phyloP scores from a whole-genome alignment of 2,113 vertebrate genomes.

The Odontesthes bonariensis region DNA sequence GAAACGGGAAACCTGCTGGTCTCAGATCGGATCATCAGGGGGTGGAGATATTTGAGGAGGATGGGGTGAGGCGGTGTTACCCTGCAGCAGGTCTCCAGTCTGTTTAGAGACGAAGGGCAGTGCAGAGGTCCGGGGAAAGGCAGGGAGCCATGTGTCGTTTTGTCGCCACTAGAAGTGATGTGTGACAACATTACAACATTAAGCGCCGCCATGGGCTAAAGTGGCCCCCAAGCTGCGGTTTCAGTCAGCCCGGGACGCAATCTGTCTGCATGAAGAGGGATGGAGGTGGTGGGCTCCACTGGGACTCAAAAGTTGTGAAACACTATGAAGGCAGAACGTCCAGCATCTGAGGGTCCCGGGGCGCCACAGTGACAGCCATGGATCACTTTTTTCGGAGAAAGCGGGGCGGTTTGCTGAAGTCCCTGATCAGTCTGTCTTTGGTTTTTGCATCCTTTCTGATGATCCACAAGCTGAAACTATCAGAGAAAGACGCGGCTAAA shows the following conservation, averaged over 20 bases:
- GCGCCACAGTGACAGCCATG: constrained; percentile 70
- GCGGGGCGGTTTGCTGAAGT: constrained; percentile 78
- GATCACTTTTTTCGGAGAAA: constrained; percentile 78
- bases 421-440: constrained; percentile 80
- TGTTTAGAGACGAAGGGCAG: not conserved
- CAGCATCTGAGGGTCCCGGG: constrained; percentile 32
- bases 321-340: constrained; percentile 48
- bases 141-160: not conserved
- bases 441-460: constrained; percentile 82
- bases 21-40: constrained; percentile 39
- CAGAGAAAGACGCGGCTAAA: constrained; percentile 72
- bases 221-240: constrained; percentile 13
- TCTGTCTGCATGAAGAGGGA: constrained; percentile 13
- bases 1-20: constrained; percentile 38
- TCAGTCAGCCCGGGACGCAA: not conserved
- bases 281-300: constrained; percentile 2
- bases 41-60: constrained; percentile 45
- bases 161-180: not conserved
- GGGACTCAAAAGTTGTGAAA: constrained; percentile 18
- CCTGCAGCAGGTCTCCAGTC: constrained; percentile 23
- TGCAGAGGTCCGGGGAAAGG: not conserved
- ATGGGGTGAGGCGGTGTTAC: not conserved
- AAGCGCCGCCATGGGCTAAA: constrained; percentile 24
- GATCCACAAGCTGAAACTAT: constrained; percentile 81
- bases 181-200: not conserved